Base-by-base conservation (phyloP, 2,797 vertebrate species). In the Sebastes hubbsi region DNA sequence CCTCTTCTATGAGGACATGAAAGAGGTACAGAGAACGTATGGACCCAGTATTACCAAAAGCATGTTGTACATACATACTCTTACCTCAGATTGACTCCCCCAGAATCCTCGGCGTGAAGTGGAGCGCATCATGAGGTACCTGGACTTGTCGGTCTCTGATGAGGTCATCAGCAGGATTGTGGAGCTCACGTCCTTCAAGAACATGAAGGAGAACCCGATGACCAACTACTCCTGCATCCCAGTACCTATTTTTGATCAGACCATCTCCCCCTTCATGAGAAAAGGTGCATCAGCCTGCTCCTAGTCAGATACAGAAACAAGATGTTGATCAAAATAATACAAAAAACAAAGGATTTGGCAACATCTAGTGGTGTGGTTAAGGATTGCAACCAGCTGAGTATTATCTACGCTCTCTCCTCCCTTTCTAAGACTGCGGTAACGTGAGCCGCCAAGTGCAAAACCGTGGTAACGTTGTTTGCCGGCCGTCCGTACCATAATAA, bases 141-240 rank as follows among this genome's bases (percentile, higher is more conserved):
- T 98, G 89, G 96, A 95, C 62, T 83, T 91, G 87, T 93, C 96
- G 0, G 34, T 97, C 54, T 77, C 95, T 1, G 95, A 97, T 27
- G 94, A 94, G 0, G 84, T 89, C n/a, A 89, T 99, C 83, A 90
- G 92, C 22, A 82, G 75, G 32, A 96, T 98, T 2, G 83, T 95
- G 61, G 89, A 81, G 49, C 95, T 97, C 68, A 98, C 97, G 0
- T 97, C 97, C 24, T 99, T 99, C 3, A 94, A 96, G 75, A 75
- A 52, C 73, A 98, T 99, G 98, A 97, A 97, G 84, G 93, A 97
- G 56, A 98, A 98, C 74, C 96, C 96, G 0, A 92, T 96, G 95
- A 92, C 96, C 80, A 99, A 99, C 94, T 99, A 97, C 75, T 93
- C 83, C 32, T 95, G 85, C 71, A 0, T 96, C 14, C 96, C 97